Base-by-base conservation (phyloP, 2,797 vertebrate species). In the Mareca strepera region DNA sequence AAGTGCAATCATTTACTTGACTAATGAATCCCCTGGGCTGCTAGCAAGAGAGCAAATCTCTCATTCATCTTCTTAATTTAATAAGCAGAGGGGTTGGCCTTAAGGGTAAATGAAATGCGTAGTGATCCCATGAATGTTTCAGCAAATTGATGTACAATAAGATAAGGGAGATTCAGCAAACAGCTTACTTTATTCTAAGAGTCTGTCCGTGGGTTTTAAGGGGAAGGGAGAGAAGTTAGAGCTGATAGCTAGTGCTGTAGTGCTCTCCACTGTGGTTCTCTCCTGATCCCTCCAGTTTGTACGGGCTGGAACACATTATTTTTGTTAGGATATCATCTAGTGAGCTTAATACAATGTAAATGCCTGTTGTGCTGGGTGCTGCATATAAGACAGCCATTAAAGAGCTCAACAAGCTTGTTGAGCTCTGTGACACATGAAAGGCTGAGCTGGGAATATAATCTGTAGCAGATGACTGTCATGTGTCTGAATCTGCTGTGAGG, bases 41-140 rank as follows among this genome's bases (percentile, higher is more conserved):
- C 90, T 91, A 96, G 96, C 66, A 94, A 80, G 96, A 97, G 81
- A 90, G 55, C 55, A 84, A 92, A 92, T 85, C 73, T 96, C 93
- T 96, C 94, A 94, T 96, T 95, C 93, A 93, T 96, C 91, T 88
- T 95, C 96, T 92, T 97, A 97, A 96, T 97, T 95, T 96, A 97
- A 96, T 96, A 97, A 96, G 94, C 96, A 95, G 95, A 90, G 75
- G 89, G 93, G 69, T 80, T 70, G 80, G 92, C 64, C 70, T 96
- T 97, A 53, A 76, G 95, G 95, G 91, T 96, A 86, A 96, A 91
- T 95, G 76, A 86, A 93, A 91, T 76, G 44, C n/a, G 17, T 63
- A 70, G 92, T 72, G 90, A 95, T 80, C 66, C 82, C n/a, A 33
- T 83, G 94, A 94, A 85, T 78, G 67, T 92, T 93, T 93, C 82